Conservation (phyloP, 2,113 vertebrate species). For the Probosciger aterrimus region DNA sequence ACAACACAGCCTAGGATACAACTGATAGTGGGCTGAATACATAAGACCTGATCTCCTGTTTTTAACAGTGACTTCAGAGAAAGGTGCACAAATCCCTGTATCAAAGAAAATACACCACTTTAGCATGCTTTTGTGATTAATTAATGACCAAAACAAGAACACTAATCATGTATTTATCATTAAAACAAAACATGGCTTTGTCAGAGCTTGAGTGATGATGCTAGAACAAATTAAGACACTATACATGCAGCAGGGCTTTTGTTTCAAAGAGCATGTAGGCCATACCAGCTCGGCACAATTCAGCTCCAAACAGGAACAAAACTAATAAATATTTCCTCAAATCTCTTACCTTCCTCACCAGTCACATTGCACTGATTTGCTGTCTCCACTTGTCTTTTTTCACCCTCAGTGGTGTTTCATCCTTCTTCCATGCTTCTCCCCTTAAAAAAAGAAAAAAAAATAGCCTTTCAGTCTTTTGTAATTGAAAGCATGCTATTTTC, state of each 20-base stretch:
- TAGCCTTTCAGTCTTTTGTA: not conserved
- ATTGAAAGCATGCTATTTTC: not conserved
- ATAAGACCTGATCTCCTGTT: too few relatives aligned
- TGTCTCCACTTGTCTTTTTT: not conserved
- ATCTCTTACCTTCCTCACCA: not conserved
- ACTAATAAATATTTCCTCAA: not conserved
- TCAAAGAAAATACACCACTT: not conserved
- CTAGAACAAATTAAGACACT: not conserved
- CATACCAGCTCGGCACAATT: not conserved
- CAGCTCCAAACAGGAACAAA: not conserved
- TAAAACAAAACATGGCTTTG: not conserved
- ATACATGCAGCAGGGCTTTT: not conserved
- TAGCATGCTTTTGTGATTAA: not conserved
- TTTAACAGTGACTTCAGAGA: not conserved
- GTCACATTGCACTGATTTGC: not conserved
- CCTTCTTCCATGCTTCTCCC: not conserved
- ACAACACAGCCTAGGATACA: not conserved
- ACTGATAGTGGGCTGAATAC: not conserved
- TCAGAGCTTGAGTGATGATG: not conserved
- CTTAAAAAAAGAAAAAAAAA: not conserved
- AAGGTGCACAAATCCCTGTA: not conserved
- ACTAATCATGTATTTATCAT: not conserved
- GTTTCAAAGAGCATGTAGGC: not conserved
- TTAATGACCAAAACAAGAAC: not conserved
- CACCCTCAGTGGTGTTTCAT: rapidly evolving